Conservation (phyloP, 2,888 invertebrate genomes). For the Oscheius sp. region DNA sequence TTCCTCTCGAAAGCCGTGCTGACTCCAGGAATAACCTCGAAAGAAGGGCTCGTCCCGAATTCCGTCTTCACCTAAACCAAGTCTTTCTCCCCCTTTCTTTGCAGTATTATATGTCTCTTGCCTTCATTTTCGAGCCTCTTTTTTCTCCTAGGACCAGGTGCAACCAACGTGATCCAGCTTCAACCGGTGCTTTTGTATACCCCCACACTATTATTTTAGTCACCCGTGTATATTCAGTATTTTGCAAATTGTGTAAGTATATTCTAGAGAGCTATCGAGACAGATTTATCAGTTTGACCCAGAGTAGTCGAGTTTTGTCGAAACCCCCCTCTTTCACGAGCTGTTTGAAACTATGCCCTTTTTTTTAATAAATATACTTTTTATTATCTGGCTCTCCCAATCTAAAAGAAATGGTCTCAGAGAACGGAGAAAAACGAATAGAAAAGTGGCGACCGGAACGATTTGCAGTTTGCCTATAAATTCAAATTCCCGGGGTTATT, state of each 20-base stretch:
- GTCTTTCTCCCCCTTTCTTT: neutral
- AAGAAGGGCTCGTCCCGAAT: conserved; percentile 92
- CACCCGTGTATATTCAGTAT: conserved; percentile 12
- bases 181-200: conserved; percentile 22
- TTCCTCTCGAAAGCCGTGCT: conserved; percentile 89
- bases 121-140: neutral
- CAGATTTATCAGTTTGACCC: neutral
- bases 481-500: too few species aligned
- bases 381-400: neutral
- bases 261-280: neutral
- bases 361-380: neutral
- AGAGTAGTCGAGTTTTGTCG: neutral
- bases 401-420: too few species aligned
- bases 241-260: neutral
- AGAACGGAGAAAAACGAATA: too few species aligned
- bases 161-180: conserved; percentile 16
- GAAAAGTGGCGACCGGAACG: too few species aligned
- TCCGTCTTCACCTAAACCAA: conserved; percentile 84
- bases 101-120: conserved; percentile 13
- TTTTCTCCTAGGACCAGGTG: conserved; percentile 23
- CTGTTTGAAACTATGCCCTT: neutral
- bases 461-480: too few species aligned
- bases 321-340: neutral
- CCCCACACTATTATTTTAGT: conserved; percentile 1
- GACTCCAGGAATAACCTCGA: conserved; percentile 85